Evolutionary conservation across 2,797 vertebrate species (phyloP).

Genomic region (Chiloscyllium punctatum): DNA sequence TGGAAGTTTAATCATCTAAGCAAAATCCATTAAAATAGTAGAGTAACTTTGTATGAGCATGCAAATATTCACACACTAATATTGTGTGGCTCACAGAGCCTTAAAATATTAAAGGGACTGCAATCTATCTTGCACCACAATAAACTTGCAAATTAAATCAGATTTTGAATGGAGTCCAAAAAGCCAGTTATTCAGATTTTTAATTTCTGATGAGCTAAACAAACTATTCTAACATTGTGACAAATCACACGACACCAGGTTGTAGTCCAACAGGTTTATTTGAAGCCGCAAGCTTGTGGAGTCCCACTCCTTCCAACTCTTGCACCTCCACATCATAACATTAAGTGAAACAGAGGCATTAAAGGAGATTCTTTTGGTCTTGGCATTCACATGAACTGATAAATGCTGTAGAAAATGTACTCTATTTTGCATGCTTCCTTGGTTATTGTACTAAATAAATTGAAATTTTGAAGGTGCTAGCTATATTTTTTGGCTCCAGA

Average conservation of each 20-base stretch:
- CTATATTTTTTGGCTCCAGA: neutral
- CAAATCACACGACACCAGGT: too few relatives aligned
- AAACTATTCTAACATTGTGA: neutral
- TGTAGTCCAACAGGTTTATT: too few relatives aligned
- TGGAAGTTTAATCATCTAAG: neutral
- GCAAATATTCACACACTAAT: neutral
- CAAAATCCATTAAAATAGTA: neutral
- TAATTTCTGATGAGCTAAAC: neutral
- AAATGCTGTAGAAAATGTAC: neutral
- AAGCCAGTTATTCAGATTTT: neutral
- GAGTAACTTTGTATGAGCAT: neutral
- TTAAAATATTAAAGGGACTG: neutral
- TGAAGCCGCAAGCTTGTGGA: too few relatives aligned
- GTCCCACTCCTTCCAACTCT: too few relatives aligned
- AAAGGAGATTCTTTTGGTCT: neutral
- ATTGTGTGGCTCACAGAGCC: neutral
- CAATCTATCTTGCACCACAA: neutral
- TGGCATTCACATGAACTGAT: neutral
- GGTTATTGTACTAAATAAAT: neutral
- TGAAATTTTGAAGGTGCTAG: neutral
- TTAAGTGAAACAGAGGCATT: neutral
- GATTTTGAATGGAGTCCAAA: neutral
- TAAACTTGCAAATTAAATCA: conserved; percentile 10
- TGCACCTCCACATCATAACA: too few relatives aligned
- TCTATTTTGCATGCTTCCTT: neutral